Base-by-base conservation (phyloP, 1,140 invertebrate genomes). In the Drosophila arawakana region DNA sequence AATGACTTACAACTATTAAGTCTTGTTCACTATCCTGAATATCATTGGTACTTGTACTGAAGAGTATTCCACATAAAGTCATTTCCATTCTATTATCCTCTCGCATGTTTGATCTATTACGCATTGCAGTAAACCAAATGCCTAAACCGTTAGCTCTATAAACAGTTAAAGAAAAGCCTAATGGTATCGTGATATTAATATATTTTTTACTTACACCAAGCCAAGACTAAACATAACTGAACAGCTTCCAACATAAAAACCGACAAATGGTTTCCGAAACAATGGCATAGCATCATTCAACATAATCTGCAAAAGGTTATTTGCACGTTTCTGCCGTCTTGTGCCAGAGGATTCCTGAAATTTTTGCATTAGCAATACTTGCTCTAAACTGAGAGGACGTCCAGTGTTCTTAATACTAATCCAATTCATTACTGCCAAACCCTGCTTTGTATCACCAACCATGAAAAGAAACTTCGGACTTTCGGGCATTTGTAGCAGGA, bases 401-500 rank as follows among this genome's bases (percentile, higher is more conserved):
- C 82, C 82, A 0, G 78, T 86, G 9, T 86, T 86, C 35, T 74
- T 85, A 0, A 11, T 9, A 10, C 73, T 65, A 1, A 86, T 61
- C 76, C 76, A 80, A 7, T 86, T 62, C 82, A 86, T 85, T 1
- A 58, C 76, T 0, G 41, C 50, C 11, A 86, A 7, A 0, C 55
- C 82, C 11, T 43, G 46, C 10, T 73, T 10, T 1, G 49, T 72
- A 0, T 86, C 78, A 5, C 79, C 82, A 43, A 81, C 74, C 66
- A 74, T 85, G 1, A 86, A 57, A 0, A 86, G 52, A 49, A 86
- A 86, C 15, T 79, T 86, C 4, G 82, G 82, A 34, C 82, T 86
- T 47, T 86, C 82, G 0, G 82, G 82, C 81, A 86, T 55, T 13
- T 15, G 9, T 1, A 86, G 47, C 46, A 86, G 34, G 10, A 86